Conservation (phyloP, 2,797 vertebrate genomes). For the Pangasius sanitwongsei region DNA sequence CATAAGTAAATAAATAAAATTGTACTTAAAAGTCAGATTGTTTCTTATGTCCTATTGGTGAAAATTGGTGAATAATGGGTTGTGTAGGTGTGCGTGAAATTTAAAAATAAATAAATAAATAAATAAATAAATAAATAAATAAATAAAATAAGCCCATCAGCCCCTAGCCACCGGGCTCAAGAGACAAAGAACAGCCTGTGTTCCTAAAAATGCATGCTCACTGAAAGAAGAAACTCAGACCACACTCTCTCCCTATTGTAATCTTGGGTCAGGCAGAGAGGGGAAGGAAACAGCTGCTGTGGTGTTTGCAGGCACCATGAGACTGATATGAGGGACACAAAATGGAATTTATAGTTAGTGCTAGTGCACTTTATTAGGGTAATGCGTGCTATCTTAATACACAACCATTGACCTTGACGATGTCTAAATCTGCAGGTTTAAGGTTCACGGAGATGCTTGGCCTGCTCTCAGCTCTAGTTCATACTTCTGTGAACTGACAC, state of each 20-base stretch:
- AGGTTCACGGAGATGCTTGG: conserved; percentile 19
- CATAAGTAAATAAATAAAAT: neutral
- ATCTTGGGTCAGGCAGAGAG: conserved; percentile 48
- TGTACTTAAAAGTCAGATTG: neutral
- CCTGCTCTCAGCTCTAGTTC: conserved; percentile 42
- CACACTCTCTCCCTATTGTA: conserved; percentile 48
- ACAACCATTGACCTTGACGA: conserved; percentile 68
- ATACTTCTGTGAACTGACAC: conserved; percentile 32
- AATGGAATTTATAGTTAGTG: conserved; percentile 67
- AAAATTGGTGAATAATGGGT: neutral
- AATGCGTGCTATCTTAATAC: conserved; percentile 62
- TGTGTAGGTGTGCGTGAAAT: neutral
- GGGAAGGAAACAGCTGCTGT: conserved; percentile 74
- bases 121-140: neutral
- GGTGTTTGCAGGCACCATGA: conserved; percentile 66
- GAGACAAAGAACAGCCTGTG: conserved; percentile 58
- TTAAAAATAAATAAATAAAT: neutral
- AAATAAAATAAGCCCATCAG: neutral
- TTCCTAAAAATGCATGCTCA: conserved; percentile 38
- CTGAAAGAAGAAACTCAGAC: conserved; percentile 39
- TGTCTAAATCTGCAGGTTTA: conserved; percentile 55
- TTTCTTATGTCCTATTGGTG: neutral
- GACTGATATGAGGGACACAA: conserved; percentile 66
- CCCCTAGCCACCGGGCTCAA: conserved; percentile 31
- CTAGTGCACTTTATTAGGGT: conserved; percentile 41